Evolutionary conservation across 2,797 vertebrate species (phyloP).

Genomic region (Selene dorsalis): DNA sequence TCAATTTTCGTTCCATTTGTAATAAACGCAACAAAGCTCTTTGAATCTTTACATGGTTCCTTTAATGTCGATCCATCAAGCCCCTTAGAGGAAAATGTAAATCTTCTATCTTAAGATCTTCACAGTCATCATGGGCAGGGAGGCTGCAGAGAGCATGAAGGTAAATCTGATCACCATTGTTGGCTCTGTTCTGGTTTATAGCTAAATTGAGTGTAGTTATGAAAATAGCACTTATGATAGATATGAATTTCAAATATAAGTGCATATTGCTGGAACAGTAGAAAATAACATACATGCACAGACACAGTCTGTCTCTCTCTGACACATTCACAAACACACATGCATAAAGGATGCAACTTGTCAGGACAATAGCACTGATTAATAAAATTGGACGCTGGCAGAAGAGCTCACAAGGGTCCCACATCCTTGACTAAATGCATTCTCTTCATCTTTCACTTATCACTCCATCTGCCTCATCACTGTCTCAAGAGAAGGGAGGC

Average conservation of each 20-base stretch:
- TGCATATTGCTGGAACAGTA: conserved; percentile 1
- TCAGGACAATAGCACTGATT: conserved; percentile 66
- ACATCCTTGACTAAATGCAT: conserved; percentile 36
- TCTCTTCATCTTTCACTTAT: conserved; percentile 34
- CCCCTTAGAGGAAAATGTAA: background rate
- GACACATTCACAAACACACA: background rate
- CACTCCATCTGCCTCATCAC: conserved; percentile 23
- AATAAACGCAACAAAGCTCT: background rate
- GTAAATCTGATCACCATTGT: background rate
- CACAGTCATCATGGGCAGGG: background rate
- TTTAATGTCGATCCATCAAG: background rate
- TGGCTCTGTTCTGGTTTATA: conserved; percentile 16
- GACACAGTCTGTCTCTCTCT: background rate
- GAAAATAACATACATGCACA: background rate
- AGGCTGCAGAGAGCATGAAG: background rate
- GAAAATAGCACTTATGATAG: background rate
- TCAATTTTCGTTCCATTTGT: background rate
- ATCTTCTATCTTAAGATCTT: background rate
- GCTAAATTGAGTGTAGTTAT: conserved; percentile 10
- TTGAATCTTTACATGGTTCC: too few relatives aligned
- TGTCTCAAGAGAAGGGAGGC: conserved; percentile 42
- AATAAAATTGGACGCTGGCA: conserved; percentile 39
- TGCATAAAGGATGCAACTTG: background rate
- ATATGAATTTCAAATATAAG: conserved; percentile 12
- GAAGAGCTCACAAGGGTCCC: conserved; percentile 47